phyloP scores from a whole-genome alignment of 1,140 invertebrate genomes.

The Philotrypesis tridentata region DNA sequence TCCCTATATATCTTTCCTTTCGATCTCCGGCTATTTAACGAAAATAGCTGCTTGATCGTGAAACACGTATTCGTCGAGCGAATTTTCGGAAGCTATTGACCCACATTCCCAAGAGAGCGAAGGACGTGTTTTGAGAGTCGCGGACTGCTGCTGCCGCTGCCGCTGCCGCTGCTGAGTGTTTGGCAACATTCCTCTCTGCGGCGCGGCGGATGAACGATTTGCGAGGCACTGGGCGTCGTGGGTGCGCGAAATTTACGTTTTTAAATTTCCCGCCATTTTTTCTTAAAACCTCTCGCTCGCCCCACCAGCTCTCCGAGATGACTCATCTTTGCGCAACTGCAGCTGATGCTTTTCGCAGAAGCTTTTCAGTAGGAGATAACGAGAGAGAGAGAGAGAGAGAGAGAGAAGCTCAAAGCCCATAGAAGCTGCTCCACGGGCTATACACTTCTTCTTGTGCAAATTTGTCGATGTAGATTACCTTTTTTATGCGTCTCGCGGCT shows the following conservation, averaged over 20 bases:
- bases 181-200: slow-evolving; percentile 42
- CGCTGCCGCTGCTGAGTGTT: background rate
- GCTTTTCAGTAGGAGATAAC: background rate
- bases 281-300: too few relatives aligned
- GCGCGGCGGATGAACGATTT: too few relatives aligned
- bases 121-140: slow-evolving; percentile 16
- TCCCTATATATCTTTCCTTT: too few relatives aligned
- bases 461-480: background rate
- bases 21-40: background rate
- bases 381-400: too few relatives aligned
- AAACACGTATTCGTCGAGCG: background rate
- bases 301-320: too few relatives aligned
- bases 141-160: background rate
- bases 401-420: background rate
- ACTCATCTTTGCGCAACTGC: too few relatives aligned
- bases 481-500: background rate
- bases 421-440: background rate
- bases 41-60: background rate
- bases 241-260: too few relatives aligned
- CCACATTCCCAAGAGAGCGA: slow-evolving; percentile 21
- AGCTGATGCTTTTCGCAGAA: too few relatives aligned
- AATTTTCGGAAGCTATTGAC: slow-evolving; percentile 24
- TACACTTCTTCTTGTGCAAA: background rate
- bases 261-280: too few relatives aligned
- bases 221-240: too few relatives aligned